phyloP scores from a whole-genome alignment of 2,797 vertebrate species.

The Labroides dimidiatus region DNA sequence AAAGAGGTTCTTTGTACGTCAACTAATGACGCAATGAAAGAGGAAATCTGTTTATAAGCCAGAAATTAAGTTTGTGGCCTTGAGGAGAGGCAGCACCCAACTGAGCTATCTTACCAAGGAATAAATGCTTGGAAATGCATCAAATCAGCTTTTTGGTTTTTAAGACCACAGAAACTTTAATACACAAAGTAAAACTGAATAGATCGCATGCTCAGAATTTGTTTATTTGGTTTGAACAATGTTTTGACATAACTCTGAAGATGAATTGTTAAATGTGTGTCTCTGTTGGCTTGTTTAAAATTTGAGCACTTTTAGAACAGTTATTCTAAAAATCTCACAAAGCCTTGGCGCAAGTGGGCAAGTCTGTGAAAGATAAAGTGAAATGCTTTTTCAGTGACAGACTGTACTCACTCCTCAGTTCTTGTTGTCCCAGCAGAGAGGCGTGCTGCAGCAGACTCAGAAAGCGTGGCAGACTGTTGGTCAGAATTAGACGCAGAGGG shows the following conservation, averaged over 20 bases:
- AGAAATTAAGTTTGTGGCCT: conserved; percentile 20
- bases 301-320: background rate
- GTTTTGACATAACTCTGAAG: too few species aligned
- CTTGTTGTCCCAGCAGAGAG: conserved; percentile 83
- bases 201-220: too few species aligned
- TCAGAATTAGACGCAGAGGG: conserved; percentile 63
- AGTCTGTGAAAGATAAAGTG: background rate
- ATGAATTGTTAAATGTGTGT: too few species aligned
- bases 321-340: background rate
- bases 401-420: conserved; percentile 86
- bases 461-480: conserved; percentile 70
- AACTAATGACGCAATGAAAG: conserved; percentile 5
- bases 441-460: conserved; percentile 78
- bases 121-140: background rate
- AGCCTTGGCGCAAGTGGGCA: too few species aligned
- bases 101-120: background rate
- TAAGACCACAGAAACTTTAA: background rate
- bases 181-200: background rate
- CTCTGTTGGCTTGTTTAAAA: too few species aligned
- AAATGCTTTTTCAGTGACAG: background rate
- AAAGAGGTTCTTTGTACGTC: conserved; percentile 5
- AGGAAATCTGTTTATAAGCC: conserved; percentile 25
- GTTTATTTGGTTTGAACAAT: too few species aligned
- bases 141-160: background rate
- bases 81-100: conserved; percentile 12